Conservation (phyloP, 2,797 vertebrate species). For the Clamator glandarius region DNA sequence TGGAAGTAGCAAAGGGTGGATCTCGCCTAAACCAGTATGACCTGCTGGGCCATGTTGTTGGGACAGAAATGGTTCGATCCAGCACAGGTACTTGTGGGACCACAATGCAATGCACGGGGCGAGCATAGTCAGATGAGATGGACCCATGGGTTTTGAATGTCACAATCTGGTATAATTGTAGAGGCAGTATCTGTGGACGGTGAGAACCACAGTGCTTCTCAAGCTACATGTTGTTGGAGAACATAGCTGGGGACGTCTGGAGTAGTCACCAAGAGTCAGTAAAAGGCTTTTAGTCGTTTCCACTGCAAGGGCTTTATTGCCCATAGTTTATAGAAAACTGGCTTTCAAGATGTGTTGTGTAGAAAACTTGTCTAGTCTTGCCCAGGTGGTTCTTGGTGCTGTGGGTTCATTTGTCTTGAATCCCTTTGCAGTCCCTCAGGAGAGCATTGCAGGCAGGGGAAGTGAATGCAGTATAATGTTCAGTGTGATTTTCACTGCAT, state of each 20-base stretch:
- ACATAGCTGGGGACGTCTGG: not conserved
- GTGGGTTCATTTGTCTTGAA: constrained; percentile 36
- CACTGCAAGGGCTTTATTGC: not conserved
- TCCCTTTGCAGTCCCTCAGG: constrained; percentile 6
- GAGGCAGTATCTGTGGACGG: not conserved
- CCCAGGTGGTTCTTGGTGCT: not conserved
- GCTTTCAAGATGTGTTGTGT: not conserved
- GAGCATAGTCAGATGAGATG: not conserved
- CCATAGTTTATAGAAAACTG: not conserved
- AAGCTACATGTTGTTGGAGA: not conserved
- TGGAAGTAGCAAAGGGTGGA: constrained; percentile 94
- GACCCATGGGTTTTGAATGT: not conserved
- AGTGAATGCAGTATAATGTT: not conserved
- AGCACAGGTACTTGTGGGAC: constrained; percentile 89
- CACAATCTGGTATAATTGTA: fast-evolving
- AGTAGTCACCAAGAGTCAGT: not conserved
- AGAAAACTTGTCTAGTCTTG: not conserved
- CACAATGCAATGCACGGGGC: fast-evolving
- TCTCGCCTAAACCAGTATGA: constrained; percentile 98
- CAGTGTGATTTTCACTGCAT: constrained; percentile 46
- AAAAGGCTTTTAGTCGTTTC: not conserved
- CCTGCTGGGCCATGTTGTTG: constrained; percentile 92
- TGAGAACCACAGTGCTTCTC: not conserved
- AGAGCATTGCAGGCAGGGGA: not conserved
- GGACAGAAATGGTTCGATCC: constrained; percentile 96